Percentiles rank a stretch among this genome's conserved stretches.
Conservation (phyloP, 2,113 vertebrate species). For the Onychostoma macrolepis region DNA sequence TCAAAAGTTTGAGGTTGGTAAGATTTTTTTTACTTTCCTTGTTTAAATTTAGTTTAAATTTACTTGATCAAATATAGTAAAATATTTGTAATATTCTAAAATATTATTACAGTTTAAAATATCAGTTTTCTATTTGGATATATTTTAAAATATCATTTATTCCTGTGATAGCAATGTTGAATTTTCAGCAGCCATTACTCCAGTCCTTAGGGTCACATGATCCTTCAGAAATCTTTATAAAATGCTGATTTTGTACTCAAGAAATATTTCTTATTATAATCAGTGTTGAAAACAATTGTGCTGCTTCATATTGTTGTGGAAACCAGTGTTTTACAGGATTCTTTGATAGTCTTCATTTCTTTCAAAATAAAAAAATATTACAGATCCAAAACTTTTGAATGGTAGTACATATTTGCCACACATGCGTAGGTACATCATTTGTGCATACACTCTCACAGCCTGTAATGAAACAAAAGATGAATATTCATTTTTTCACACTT, state of each 20-base stretch:
- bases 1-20: not conserved
- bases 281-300: too few species aligned
- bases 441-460: not conserved
- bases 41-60: too few species aligned
- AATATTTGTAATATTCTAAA: not conserved
- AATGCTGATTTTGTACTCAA: too few species aligned
- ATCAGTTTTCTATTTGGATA: too few species aligned
- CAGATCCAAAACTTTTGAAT: not conserved
- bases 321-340: too few species aligned
- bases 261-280: too few species aligned
- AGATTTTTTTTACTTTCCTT: too few species aligned
- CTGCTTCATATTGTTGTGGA: too few species aligned
- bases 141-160: too few species aligned
- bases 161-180: too few species aligned
- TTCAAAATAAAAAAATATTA: not conserved
- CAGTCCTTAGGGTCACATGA: not conserved
- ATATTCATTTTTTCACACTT: not conserved
- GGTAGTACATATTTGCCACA: not conserved
- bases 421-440: not conserved
- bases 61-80: not conserved
- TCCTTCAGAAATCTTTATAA: not conserved
- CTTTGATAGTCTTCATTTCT: not conserved
- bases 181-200: not conserved
- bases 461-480: not conserved
- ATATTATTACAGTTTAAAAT: too few species aligned